Evolutionary conservation across 2,888 invertebrate species (phyloP), one percentile per base, ranked within the genome.

Genomic region (Nasonovia ribisnigri): DNA sequence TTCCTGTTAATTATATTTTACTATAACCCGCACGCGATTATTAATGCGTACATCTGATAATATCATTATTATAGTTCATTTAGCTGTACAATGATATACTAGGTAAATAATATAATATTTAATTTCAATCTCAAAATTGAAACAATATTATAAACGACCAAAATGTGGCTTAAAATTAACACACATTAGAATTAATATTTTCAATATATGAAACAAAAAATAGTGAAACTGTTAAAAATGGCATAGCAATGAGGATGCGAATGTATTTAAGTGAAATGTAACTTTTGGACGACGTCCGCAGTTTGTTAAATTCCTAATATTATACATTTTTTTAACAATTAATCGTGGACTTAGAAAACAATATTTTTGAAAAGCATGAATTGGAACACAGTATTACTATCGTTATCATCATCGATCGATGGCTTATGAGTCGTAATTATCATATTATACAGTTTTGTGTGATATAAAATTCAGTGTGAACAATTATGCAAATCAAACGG

Each of bases 1-100:
- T 51, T 88, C 77, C 51, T 88, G 36, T 88, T 88, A 24, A 36
- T 91, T 91, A 42, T 91, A 42, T 60, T 24, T 43, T 36, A 77
- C 36, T 36, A 42, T 36, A 77, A 77, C n/a, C 16, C 16, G 67
- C 16, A 36, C 20, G 20, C 36, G 20, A 36, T 77, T 77, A 77
- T 77, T 16, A 36, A 77, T 77, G 77, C 20, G 8, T 8, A 77
- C 20, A 77, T 36, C 20, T 36, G 36, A 36, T 77, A 77, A 77
- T 77, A 77, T 24, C 36, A 36, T 36, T 67, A 67, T 67, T 77
- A 29, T 77, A 20, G 77, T 77, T 77, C 8, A 77, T 77, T 36
- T 77, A 77, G 77, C 36, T 77, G 77, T 36, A 77, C 36, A 36
- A 77, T 77, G 77, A 36, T 77, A 77, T 36, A n/a, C n/a, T n/a